phyloP scores from a whole-genome alignment of 1,140 invertebrate species.

The Leptinotarsa texana region DNA sequence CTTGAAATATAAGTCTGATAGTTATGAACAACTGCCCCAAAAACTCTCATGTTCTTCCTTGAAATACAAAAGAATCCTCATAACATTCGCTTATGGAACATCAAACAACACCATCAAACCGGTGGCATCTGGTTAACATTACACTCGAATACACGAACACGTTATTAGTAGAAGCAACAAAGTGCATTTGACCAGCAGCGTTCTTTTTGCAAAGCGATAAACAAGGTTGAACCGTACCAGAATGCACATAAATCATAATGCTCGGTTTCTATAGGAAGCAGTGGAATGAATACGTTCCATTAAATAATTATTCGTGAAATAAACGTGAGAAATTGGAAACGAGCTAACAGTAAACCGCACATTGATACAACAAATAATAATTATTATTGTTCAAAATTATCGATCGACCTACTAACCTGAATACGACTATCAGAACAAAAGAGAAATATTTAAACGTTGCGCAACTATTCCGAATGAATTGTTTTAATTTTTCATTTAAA shows the following conservation, averaged over 20 bases:
- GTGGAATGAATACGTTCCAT: not conserved
- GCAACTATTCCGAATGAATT: conserved; percentile 6
- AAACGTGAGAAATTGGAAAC: conserved; percentile 8
- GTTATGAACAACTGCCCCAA: no score
- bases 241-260: not conserved
- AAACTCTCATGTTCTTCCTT: no score
- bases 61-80: no score
- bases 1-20: no score
- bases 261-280: not conserved
- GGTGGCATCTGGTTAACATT: no score
- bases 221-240: not conserved
- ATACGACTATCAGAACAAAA: conserved; percentile 21
- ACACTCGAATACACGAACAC: no score
- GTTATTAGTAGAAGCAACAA: no score
- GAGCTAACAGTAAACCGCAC: not conserved
- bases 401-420: conserved; percentile 24
- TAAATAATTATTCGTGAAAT: conserved; percentile 2
- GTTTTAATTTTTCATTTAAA: not conserved
- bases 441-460: conserved; percentile 20
- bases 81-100: no score
- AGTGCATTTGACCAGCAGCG: not conserved
- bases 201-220: not conserved
- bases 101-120: no score
- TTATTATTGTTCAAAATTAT: conserved; percentile 25
- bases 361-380: conserved; percentile 8